Base-by-base conservation (phyloP, 2,888 invertebrate species). In the Graphium colonna region DNA sequence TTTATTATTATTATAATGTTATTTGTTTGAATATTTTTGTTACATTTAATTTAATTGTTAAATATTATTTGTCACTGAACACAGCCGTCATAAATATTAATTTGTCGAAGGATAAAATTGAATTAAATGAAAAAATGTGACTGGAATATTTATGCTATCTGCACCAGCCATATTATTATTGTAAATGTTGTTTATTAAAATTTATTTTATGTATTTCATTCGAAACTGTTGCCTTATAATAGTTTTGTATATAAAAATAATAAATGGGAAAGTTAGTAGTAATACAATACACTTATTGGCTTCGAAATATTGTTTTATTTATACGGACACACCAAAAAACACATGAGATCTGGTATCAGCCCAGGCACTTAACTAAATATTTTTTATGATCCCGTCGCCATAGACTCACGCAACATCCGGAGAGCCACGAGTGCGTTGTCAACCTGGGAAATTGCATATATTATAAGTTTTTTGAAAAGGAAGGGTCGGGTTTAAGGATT, bases 141-240 rank as follows among this genome's bases (percentile, higher is more conserved):
- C 21, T 21, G 21, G n/a, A n/a, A n/a, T n/a, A n/a, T n/a, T n/a
- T n/a, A n/a, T n/a, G n/a, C n/a, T n/a, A n/a, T n/a, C 21, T 21
- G 21, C 21, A 21, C 21, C 21, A 21, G 21, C 5, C 3, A 21
- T 73, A 67, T 59, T 61, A 67, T 59, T 61, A 67, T 65, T 38
- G 38, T 38, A 12, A 66, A 65, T 67, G 66, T 68, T 73, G 67
- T 73, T 69, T 67, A 13, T 36, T 12, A 63, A 68, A 68, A 63
- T 69, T 69, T 77, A 77, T 74, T 80, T 85, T 12, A 33, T 10
- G 36, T 77, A 75, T 67, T 78, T 85, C 63, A 76, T 83, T 88
- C 85, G 67, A 69, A 83, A 84, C 80, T 82, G 87, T 85, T 89
- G 88, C 88, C 88, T 88, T 89, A 89, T 82, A 74, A 85, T 79